Base-by-base conservation (phyloP, 1,140 invertebrate species). In the Thaumatotibia leucotreta region DNA sequence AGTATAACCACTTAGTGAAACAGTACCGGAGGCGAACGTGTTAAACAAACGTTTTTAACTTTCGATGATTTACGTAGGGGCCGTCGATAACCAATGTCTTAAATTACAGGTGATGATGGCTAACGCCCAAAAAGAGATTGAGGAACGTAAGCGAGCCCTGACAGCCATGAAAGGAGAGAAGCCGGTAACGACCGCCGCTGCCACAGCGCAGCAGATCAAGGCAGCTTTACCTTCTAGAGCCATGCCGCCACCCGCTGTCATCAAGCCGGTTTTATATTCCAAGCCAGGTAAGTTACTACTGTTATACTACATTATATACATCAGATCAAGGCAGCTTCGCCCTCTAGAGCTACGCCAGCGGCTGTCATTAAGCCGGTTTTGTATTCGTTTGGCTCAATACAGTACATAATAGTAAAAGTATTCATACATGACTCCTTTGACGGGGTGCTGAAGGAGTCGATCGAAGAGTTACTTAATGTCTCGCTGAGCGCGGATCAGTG, bases 81-180 rank as follows among this genome's bases (percentile, higher is more conserved):
- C n/a, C n/a, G n/a, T n/a, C n/a, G n/a, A n/a, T n/a, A n/a, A n/a
- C n/a, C n/a, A n/a, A n/a, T n/a, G n/a, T n/a, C n/a, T 20, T 6
- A 39, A 39, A 31, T 73, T 66, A 23, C 70, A 92, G 82, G 69
- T 93, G 72, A 97, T 98, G 95, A 98, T 98, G 97, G 95, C 94
- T 32, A 97, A 97, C 91, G 97, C 97, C 0, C 96, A 98, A 86
- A 95, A 94, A 74, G 95, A 97, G 91, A 98, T 99, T 33, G 96
- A 98, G 86, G 96, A 98, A 82, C 92, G 97, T 1, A 98, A 98
- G 84, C 93, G 94, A 20, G 95, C 96, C 1, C 83, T 98, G 0
- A 93, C 92, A 33, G 92, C 92, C 14, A 85, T 94, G 45, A 93
- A 94, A 70, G 91, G 93, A 1, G 92, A 93, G 61, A 76, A 76